Evolutionary conservation across 30 jellyfish, hydroid and myxozoan species (phyloP).

Genomic region (Rhopilema esculentum): DNA sequence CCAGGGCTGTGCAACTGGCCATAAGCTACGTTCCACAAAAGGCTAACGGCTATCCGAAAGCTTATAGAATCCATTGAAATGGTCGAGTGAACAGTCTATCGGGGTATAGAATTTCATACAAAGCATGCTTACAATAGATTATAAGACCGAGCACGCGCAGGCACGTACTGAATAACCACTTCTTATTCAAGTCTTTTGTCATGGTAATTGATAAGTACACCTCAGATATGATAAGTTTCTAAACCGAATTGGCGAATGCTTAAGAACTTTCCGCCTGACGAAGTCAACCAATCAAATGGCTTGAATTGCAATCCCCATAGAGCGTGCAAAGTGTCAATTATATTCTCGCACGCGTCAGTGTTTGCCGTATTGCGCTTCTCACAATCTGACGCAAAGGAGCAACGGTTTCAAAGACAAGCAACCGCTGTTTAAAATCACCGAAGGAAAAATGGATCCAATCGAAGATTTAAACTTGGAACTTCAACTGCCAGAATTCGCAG

Average conservation of each 20-base stretch:
- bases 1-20: not conserved
- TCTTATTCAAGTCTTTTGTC: slow-evolving; percentile 37
- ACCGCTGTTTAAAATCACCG: slow-evolving; percentile 70
- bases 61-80: slow-evolving; percentile 43
- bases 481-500: slow-evolving; percentile 80
- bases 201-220: slow-evolving; percentile 56
- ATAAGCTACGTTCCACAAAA: slow-evolving; percentile 38
- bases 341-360: slow-evolving; percentile 82
- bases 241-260: slow-evolving; percentile 79
- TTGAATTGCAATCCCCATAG: slow-evolving; percentile 34
- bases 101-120: slow-evolving; percentile 71
- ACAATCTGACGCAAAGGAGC: slow-evolving; percentile 77
- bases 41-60: slow-evolving; percentile 69
- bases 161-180: slow-evolving; percentile 72
- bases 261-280: slow-evolving; percentile 70
- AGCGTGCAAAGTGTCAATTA: slow-evolving; percentile 80
- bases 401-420: slow-evolving; percentile 22
- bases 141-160: slow-evolving; percentile 67
- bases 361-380: slow-evolving; percentile 69
- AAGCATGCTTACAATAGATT: slow-evolving; percentile 36
- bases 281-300: slow-evolving; percentile 61
- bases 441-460: slow-evolving; percentile 48
- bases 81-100: slow-evolving; percentile 61
- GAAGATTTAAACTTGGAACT: slow-evolving; percentile 64
- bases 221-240: slow-evolving; percentile 47